Evolutionary conservation across 2,888 invertebrate genomes (phyloP), one percentile per base, ranked within the genome.

Genomic region (Omphaloscelis lunosa): DNA sequence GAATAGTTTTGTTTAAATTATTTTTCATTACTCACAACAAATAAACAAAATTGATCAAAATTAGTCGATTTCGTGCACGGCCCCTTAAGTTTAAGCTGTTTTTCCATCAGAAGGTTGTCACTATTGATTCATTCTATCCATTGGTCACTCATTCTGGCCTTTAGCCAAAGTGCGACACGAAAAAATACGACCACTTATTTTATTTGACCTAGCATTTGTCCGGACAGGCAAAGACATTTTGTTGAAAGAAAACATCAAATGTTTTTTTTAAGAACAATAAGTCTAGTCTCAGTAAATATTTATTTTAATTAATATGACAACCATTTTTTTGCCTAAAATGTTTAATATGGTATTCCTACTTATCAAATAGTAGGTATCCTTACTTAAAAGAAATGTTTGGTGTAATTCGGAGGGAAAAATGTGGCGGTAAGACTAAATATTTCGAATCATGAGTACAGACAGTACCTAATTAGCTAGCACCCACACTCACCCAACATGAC

Each of bases 61-160:
- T 34, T 5, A 34, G 34, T 34, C 34, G 34, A 34, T 34, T 34
- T 34, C 34, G 34, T 34, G 34, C 34, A 34, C 34, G 34, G 34
- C 34, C 34, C 34, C 34, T 34, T 34, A 6, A 66, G 1, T 58
- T 9, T 15, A n/a, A 51, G 53, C 59, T 71, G 58, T 83, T 79
- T 82, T 81, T 75, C 72, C 48, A 80, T 72, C 67, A 69, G 29
- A 67, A 75, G 15, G 17, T 71, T 66, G 62, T 58, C 66, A 65
- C 17, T 72, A 80, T 80, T 77, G 77, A 81, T 74, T 81, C 6
- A 72, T 75, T 67, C 29, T 48, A 59, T 39, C 34, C 17, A 72
- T 61, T 69, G 69, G 61, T 75, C 77, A 84, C 51, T 72, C 27
- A 73, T 75, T 75, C 62, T 82, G 82, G 85, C 51, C 15, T 65